Evolutionary conservation across 1,140 invertebrate genomes (phyloP).

Genomic region (Protaetia brevitarsis): DNA sequence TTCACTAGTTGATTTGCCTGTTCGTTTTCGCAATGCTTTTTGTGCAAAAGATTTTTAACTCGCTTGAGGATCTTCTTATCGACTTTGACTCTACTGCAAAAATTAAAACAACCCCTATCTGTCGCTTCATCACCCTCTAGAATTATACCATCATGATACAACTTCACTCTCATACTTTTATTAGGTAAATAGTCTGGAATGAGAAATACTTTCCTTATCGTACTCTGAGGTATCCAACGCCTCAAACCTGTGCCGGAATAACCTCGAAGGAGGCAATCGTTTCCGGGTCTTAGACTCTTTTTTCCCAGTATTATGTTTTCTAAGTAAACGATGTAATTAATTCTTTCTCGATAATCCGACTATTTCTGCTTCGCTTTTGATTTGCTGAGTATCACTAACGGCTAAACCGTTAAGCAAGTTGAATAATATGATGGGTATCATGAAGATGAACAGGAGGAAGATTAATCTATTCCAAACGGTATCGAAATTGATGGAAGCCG

Average conservation of each 20-base stretch:
- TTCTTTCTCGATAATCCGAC: not conserved
- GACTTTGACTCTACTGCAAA: not conserved
- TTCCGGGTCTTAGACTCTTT: not conserved
- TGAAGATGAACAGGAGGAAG: conserved; percentile 74
- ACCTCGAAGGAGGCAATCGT: too few relatives aligned
- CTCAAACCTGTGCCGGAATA: too few relatives aligned
- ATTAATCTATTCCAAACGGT: conserved; percentile 67
- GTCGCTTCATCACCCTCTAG: not conserved
- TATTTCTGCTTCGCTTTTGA: not conserved
- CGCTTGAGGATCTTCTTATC: not conserved
- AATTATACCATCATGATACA: not conserved
- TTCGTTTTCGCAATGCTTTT: not conserved
- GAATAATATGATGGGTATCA: conserved; percentile 75
- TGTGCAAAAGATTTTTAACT: not conserved
- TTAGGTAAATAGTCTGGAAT: not conserved
- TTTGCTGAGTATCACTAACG: not conserved
- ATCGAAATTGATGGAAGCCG: conserved; percentile 70
- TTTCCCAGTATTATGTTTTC: not conserved
- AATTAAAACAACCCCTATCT: not conserved
- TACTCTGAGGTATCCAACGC: not conserved
- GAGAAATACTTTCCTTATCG: not conserved
- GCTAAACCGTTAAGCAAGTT: conserved; percentile 65
- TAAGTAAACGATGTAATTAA: not conserved
- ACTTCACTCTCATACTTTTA: not conserved
- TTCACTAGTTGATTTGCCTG: not conserved